These are phyloP conservation scores for Clavelina lepadiformis DNA, from an alignment of 23 tunicate genomes.

Conservation along the genomic window DNA sequence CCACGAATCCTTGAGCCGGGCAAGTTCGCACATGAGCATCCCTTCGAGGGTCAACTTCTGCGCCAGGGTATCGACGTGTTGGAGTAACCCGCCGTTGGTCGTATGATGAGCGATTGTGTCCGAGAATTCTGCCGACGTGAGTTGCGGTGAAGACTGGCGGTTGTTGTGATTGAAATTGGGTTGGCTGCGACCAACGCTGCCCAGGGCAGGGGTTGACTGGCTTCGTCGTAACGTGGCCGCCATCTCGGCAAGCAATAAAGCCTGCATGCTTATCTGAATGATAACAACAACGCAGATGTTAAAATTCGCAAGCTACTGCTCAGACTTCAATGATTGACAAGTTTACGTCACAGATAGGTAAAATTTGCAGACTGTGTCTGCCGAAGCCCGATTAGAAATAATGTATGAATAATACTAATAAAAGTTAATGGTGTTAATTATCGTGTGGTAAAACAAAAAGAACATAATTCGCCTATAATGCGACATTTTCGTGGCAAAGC, in stretches of 20 bases:
- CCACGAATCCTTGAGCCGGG: conserved; percentile 44
- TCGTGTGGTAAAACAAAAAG: too few species aligned
- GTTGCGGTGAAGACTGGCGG: conserved; percentile 48
- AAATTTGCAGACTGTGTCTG: too few species aligned
- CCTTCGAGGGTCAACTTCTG: conserved; percentile 82
- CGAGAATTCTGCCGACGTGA: conserved; percentile 45
- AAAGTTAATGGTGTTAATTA: too few species aligned
- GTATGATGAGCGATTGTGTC: conserved; percentile 23
- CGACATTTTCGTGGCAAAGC: too few species aligned
- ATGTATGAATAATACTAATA: too few species aligned
- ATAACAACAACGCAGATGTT: too few species aligned
- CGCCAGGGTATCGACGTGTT: conserved; percentile 72
- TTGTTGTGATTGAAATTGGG: conserved; percentile 19
- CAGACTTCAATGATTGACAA: too few species aligned
- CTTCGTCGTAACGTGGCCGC: conserved; percentile 70
- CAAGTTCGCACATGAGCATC: conserved; percentile 62
- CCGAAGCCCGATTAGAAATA: too few species aligned
- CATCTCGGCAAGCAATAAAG: conserved; percentile 76
- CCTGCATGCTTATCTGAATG: conserved; percentile 55
- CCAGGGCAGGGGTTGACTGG: conserved; percentile 30
- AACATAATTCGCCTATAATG: too few species aligned
- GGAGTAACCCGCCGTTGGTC: conserved; percentile 33
- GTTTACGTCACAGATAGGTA: too few species aligned
- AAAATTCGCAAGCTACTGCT: too few species aligned
- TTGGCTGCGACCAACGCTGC: conserved; percentile 10